A percentile compares a stretch with the other conserved stretches of the same genome.
Evolutionary conservation across 2,113 vertebrate genomes (phyloP).

Genomic region (Microtus oregoni): DNA sequence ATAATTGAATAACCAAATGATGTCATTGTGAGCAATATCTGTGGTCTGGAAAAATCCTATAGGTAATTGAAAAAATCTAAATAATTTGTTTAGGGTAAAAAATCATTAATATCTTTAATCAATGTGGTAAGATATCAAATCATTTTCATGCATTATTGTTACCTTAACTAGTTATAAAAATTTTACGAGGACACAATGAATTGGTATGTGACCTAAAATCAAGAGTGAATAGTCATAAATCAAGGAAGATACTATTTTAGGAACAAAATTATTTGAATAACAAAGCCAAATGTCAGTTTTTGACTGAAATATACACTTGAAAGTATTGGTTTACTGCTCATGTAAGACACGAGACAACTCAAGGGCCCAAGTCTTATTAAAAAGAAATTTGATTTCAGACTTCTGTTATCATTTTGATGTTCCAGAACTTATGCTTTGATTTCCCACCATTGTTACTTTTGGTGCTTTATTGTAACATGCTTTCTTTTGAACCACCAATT

Average conservation of each 20-base stretch:
- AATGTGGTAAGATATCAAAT: conserved; percentile 69
- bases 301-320: conserved; percentile 28
- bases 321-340: conserved; percentile 33
- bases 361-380: conserved; percentile 1
- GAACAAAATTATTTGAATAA: conserved; percentile 33
- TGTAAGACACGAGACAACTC: conserved; percentile 31
- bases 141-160: conserved; percentile 70
- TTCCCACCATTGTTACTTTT: background rate
- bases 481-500: no score
- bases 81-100: conserved; percentile 65
- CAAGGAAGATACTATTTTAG: conserved; percentile 47
- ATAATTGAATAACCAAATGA: conserved; percentile 38
- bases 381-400: conserved; percentile 60
- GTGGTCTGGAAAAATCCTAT: conserved; percentile 51
- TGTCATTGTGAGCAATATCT: conserved; percentile 6
- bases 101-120: conserved; percentile 78
- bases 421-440: conserved; percentile 47
- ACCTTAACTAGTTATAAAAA: conserved; percentile 61
- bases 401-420: conserved; percentile 28
- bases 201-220: conserved; percentile 42
- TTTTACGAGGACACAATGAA: conserved; percentile 63
- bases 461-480: background rate
- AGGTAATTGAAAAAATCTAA: conserved; percentile 57
- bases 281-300: conserved; percentile 23
- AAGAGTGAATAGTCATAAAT: conserved; percentile 52